Conservation (phyloP, 2,888 invertebrate genomes). For the Drosophila phalerata region DNA sequence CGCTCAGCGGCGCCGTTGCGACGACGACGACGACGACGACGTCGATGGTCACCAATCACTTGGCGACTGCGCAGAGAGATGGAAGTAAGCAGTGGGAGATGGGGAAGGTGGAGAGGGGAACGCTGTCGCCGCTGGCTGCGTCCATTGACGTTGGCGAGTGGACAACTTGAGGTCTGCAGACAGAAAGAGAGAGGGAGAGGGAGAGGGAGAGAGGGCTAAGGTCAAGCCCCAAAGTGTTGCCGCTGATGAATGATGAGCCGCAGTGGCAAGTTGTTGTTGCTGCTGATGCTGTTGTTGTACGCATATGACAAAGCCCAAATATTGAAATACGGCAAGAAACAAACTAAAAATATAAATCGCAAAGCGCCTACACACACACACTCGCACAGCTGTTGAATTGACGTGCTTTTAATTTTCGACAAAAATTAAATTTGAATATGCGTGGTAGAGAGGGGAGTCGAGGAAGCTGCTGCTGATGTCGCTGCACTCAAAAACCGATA, state of each 20-base stretch:
- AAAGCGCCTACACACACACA: constrained; percentile 63
- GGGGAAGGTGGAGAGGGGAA: not conserved
- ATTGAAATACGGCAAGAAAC: constrained; percentile 41
- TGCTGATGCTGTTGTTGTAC: constrained; percentile 23
- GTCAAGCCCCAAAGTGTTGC: constrained; percentile 61
- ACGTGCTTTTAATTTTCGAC: constrained; percentile 74
- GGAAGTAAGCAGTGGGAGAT: not conserved
- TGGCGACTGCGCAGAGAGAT: constrained; percentile 20
- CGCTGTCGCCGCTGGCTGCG: constrained; percentile 54
- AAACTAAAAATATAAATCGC: constrained; percentile 69
- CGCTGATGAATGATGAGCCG: constrained; percentile 56
- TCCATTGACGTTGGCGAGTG: constrained; percentile 74
- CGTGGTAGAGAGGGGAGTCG: constrained; percentile 26
- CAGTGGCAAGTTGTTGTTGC: constrained; percentile 30
- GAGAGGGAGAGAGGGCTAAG: constrained; percentile 53
- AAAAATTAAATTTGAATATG: constrained; percentile 76
- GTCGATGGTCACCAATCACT: constrained; percentile 42
- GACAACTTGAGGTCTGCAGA: constrained; percentile 28
- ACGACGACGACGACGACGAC: constrained; percentile 47
- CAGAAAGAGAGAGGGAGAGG: not conserved
- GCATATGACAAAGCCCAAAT: constrained; percentile 56
- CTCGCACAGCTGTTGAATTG: constrained; percentile 58
- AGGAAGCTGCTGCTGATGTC: constrained; percentile 33
- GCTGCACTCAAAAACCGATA: constrained; percentile 58
- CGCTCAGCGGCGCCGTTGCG: constrained; percentile 70